Conservation (phyloP, 1,140 invertebrate species). For the Rhynchophorus ferrugineus region DNA sequence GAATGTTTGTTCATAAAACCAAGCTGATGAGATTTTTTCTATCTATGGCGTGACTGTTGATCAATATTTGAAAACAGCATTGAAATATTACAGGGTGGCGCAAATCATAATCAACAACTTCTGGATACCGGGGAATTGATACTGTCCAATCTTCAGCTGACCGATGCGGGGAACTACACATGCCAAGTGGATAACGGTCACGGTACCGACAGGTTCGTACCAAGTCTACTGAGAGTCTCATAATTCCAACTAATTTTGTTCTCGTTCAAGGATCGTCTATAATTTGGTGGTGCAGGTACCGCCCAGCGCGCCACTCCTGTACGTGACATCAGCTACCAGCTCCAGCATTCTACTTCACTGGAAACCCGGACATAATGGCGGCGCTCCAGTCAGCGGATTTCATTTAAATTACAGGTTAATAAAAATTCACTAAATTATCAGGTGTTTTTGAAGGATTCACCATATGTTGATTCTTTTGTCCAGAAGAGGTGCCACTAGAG, state of each 20-base stretch:
- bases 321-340: slow-evolving; percentile 63
- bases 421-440: too few relatives aligned
- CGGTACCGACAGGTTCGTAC: slow-evolving; percentile 52
- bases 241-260: too few relatives aligned
- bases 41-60: neutral
- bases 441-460: too few relatives aligned
- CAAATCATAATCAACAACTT: slow-evolving; percentile 51
- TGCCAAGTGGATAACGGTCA: slow-evolving; percentile 67
- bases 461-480: too few relatives aligned
- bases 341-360: slow-evolving; percentile 63
- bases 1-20: too few relatives aligned
- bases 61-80: neutral
- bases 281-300: slow-evolving; percentile 56
- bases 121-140: slow-evolving; percentile 57
- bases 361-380: slow-evolving; percentile 63
- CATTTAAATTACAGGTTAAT: slow-evolving; percentile 52
- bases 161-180: slow-evolving; percentile 67
- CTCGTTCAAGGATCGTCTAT: slow-evolving; percentile 44
- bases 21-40: too few relatives aligned
- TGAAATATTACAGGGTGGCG: slow-evolving; percentile 34
- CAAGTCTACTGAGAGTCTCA: too few relatives aligned
- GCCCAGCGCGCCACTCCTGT: slow-evolving; percentile 59
- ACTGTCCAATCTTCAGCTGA: slow-evolving; percentile 53
- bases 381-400: slow-evolving; percentile 57
- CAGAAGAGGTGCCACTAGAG: too few relatives aligned